Conservation (phyloP, 2,113 vertebrate species). For the Suncus etruscus region DNA sequence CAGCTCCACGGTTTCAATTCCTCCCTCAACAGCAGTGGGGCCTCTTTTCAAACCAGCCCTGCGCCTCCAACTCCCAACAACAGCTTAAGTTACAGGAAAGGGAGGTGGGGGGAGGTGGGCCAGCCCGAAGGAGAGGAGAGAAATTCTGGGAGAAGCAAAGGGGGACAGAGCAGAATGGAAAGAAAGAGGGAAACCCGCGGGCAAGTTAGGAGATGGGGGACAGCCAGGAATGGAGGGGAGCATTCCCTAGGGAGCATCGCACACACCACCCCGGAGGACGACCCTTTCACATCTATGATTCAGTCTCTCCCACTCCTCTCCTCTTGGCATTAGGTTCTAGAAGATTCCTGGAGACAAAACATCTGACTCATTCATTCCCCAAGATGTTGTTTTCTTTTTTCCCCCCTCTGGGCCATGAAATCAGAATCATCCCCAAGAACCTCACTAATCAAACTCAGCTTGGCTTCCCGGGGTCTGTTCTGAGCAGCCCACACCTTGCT, state of each 20-base stretch:
- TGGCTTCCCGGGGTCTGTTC: not conserved
- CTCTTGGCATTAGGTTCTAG: slow-evolving; percentile 37
- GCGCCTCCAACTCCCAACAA: slow-evolving; percentile 86
- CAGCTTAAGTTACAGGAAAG: slow-evolving; percentile 89
- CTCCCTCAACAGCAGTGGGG: slow-evolving; percentile 88
- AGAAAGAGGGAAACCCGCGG: not conserved
- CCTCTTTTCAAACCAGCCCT: slow-evolving; percentile 86
- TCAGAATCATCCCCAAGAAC: not conserved
- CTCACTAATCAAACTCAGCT: not conserved
- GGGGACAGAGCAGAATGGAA: not conserved
- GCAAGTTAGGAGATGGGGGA: not conserved
- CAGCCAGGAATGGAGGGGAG: not conserved
- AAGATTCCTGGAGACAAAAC: slow-evolving; percentile 45
- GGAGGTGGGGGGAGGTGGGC: slow-evolving; percentile 79
- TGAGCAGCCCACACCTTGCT: slow-evolving; percentile 10
- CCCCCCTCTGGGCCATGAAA: not conserved
- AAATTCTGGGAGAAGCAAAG: slow-evolving; percentile 66
- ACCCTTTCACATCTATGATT: not conserved
- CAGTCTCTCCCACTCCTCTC: not conserved
- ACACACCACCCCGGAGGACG: not conserved
- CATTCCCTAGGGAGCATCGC: not conserved
- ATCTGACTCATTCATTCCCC: slow-evolving; percentile 41
- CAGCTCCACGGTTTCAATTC: slow-evolving; percentile 89
- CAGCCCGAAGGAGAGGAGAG: slow-evolving; percentile 55
- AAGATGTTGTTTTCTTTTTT: not conserved